These are phyloP conservation scores for Lampris megalopsis DNA, from an alignment of 2,113 vertebrate species.

Conservation along the genomic window DNA sequence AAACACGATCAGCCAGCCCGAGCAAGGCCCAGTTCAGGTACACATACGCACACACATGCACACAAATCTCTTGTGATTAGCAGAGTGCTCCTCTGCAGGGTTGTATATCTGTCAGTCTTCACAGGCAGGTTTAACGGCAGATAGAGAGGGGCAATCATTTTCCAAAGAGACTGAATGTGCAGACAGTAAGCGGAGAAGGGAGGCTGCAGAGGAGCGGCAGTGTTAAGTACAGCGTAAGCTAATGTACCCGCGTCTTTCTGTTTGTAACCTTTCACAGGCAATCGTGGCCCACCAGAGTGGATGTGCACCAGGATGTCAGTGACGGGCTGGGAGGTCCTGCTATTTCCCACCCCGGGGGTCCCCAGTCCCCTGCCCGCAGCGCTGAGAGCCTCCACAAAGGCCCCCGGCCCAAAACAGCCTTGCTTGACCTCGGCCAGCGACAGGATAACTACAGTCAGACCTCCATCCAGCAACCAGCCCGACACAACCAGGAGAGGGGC, in stretches of 20 bases:
- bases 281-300: conserved; percentile 96
- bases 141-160: not conserved
- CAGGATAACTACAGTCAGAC: conserved; percentile 37
- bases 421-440: conserved; percentile 83
- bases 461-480: conserved; percentile 73
- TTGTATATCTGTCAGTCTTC: not conserved
- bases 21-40: conserved; percentile 99
- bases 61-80: conserved; percentile 8
- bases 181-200: conserved; percentile 16
- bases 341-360: conserved; percentile 89
- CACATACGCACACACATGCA: conserved; percentile 5
- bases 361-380: conserved; percentile 91
- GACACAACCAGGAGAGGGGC: conserved; percentile 62
- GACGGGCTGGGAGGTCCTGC: conserved; percentile 92
- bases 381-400: conserved; percentile 92
- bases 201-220: not conserved
- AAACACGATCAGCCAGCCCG: conserved; percentile 94
- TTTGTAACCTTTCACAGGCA: conserved; percentile 82
- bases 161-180: conserved; percentile 11
- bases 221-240: not conserved
- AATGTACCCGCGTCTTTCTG: no score
- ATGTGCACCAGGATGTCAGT: conserved; percentile 95
- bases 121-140: not conserved
- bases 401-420: conserved; percentile 88
- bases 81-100: not conserved